Evolutionary conservation across 2,888 invertebrate species (phyloP).

Genomic region (Pyralis farinalis): DNA sequence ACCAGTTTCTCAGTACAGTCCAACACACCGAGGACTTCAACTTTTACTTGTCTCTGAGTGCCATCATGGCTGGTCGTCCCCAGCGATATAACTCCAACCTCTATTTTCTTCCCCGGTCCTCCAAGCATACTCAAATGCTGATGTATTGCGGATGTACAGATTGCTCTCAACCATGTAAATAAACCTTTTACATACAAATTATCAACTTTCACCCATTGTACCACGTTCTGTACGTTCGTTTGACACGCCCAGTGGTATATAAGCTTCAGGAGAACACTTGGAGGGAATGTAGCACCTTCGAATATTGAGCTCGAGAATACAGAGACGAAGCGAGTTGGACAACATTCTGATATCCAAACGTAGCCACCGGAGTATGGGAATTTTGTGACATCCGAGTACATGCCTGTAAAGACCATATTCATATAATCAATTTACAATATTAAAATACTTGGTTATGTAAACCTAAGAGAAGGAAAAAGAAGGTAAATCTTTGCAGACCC

Average conservation of each 20-base stretch:
- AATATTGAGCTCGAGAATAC: slow-evolving; percentile 94
- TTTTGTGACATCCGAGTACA: slow-evolving; percentile 92
- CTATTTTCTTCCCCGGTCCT: slow-evolving; percentile 85
- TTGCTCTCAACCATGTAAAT: slow-evolving; percentile 83
- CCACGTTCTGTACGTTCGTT: slow-evolving; percentile 92
- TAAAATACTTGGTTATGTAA: no score
- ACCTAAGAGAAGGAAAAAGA: no score
- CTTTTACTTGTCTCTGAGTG: slow-evolving; percentile 89
- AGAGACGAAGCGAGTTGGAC: slow-evolving; percentile 91
- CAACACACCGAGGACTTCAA: slow-evolving; percentile 92
- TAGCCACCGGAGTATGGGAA: slow-evolving; percentile 95
- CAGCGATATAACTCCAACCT: slow-evolving; percentile 92
- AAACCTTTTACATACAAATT: slow-evolving; percentile 80
- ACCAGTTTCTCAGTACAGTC: slow-evolving; percentile 86
- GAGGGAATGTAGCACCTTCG: slow-evolving; percentile 92
- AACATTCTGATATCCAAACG: slow-evolving; percentile 95
- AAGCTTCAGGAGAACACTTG: slow-evolving; percentile 89
- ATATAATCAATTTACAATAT: not conserved
- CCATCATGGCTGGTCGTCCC: slow-evolving; percentile 92
- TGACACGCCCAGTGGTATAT: slow-evolving; percentile 96
- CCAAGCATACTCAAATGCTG: slow-evolving; percentile 88
- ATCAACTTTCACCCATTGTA: slow-evolving; percentile 91
- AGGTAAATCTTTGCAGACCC: no score
- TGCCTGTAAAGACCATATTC: slow-evolving; percentile 70
- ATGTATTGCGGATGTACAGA: slow-evolving; percentile 90